Evolutionary conservation across 2,113 vertebrate species (phyloP), one percentile per base, ranked within the genome.

Genomic region (Rhabdomys dilectus): DNA sequence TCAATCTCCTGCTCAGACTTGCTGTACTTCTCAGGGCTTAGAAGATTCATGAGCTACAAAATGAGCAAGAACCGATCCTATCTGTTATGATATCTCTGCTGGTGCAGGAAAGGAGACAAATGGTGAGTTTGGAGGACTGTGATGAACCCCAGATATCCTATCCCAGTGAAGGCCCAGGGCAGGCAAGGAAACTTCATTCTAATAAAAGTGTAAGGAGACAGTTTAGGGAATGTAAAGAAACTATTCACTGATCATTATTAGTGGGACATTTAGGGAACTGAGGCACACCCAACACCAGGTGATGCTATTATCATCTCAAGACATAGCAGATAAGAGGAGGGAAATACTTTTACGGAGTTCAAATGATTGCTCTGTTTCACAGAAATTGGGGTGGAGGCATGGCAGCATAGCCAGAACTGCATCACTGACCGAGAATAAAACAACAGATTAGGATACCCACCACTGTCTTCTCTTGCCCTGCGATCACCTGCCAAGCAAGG

Each of bases 71-170:
- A 97, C 97, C 93, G 92, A 97, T 96, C 86, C 76, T 91, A 73
- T 96, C 77, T 56, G 96, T 96, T 97, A 75, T 87, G 94, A 97
- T 97, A 82, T 60, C 91, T 97, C 87, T 97, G 93, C 94, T 88
- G 70, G 94, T 64, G 56, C 78, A 97, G 91, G 94, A 96, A 78
- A 95, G 86, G 96, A 96, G 95, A 96, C 93, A 97, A 96, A 97
- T 93, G 88, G 72, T 95, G 82, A 94, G 89, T 97, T 96, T 94
- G 95, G 87, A 75, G 51, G 51, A 39, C 68, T 88, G 21, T 80
- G 86, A 97, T 97, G 97, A 97, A 97, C 96, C 95, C 91, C 89
- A 96, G 60, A 93, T 81, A 80, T 72, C 92, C 95, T 73, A 77
- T 94, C 84, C 92, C 88, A 89, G 91, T 87, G 60, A 75, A 42